Evolutionary conservation across 2,797 vertebrate species (phyloP), one percentile per base, ranked within the genome.

Genomic region (Urocyon cinereoargenteus): DNA sequence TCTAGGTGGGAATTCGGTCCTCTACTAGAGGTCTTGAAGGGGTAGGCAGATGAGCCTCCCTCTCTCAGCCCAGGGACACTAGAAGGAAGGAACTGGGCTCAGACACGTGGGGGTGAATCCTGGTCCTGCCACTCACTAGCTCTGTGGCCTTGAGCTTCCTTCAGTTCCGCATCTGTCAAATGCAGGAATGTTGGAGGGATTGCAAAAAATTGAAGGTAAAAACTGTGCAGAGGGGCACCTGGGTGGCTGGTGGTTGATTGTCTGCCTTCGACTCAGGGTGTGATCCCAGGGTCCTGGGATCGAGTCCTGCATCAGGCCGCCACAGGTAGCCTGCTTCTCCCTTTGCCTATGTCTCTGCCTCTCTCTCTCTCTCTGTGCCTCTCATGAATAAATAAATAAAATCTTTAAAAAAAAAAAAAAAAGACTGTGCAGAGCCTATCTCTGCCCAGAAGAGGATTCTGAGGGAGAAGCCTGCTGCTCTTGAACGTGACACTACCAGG

Each of bases 1-100:
- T 86, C 11, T 94, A 98, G 98, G 98, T 98, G 98, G 91, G 95
- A 68, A 57, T 55, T 90, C 77, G 16, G 22, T 16, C 45, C 36
- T 21, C 11, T 26, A n/a, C 45, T 2, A 28, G 21, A 45, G 57
- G n/a, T 24, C 79, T 92, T 59, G 0, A 6, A 0, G 2, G 24
- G 53, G 22, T 68, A 88, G 9, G 22, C n/a, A 84, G 91, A 79
- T 51, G 49, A 36, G 36, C 79, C 81, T 79, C 11, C 11, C 21
- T 85, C 36, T 40, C 91, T 79, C 57, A 40, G 45, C 68, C 55
- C 8, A 72, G n/a, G 18, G 91, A 49, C 36, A 78, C 6, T n/a
- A 22, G 64, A 72, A 57, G 16, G 24, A 72, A 83, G 57, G 68
- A 49, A 55, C 18, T 2, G 45, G 19, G n/a, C 12, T 66, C 3